Percentiles rank a stretch among this genome's conserved stretches.
Conservation (phyloP, 2,113 vertebrate species). For the Sclerurus mexicanus region DNA sequence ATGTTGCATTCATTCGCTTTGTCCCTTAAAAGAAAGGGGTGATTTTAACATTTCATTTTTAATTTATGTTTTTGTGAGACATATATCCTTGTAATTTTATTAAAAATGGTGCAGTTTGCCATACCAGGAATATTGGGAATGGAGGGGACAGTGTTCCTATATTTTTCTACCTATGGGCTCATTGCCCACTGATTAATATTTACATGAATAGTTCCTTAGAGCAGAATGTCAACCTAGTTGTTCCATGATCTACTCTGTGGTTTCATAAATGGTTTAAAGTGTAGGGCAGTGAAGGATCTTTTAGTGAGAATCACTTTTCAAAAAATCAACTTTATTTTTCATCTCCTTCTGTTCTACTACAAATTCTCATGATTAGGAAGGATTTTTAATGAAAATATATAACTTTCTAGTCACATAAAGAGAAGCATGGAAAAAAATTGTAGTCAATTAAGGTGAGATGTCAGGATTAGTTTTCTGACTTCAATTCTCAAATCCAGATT, state of each 20-base stretch:
- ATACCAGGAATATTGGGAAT: neutral
- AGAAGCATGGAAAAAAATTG: neutral
- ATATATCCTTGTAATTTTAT: neutral
- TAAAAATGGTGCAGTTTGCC: neutral
- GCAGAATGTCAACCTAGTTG: neutral
- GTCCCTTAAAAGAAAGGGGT: neutral
- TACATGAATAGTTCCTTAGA: neutral
- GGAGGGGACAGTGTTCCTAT: neutral
- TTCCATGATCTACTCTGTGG: neutral
- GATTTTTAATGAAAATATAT: neutral
- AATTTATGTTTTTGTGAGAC: neutral
- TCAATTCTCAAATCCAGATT: neutral
- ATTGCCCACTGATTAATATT: neutral
- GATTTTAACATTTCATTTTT: neutral
- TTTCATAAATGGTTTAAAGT: neutral
- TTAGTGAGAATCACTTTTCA: neutral
- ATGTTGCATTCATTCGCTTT: neutral
- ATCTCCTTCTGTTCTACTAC: neutral
- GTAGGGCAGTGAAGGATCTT: neutral
- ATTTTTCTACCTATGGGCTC: neutral
- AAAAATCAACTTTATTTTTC: neutral
- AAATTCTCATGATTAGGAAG: neutral
- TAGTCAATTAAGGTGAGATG: neutral
- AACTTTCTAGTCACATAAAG: neutral
- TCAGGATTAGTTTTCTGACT: neutral